A percentile compares a stretch with the other conserved stretches of the same genome.
Conservation (phyloP, 1,140 invertebrate species). For the Diabrotica virgifera region DNA sequence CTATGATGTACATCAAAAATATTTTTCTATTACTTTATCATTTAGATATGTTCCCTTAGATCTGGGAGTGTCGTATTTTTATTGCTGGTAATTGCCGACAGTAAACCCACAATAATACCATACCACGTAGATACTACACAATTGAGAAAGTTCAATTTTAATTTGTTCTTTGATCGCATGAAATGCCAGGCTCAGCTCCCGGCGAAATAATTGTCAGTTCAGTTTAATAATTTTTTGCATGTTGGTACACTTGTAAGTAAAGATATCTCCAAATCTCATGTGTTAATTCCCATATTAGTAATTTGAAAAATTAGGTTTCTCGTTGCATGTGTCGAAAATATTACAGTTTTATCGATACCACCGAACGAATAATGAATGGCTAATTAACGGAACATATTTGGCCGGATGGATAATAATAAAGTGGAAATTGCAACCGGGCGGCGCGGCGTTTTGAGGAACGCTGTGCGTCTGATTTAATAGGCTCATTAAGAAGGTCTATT, state of each 20-base stretch:
- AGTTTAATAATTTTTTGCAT: conserved; percentile 2
- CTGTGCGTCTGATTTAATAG: not conserved
- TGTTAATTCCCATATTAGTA: conserved; percentile 31
- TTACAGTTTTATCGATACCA: conserved; percentile 19
- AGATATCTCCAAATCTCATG: conserved; percentile 29
- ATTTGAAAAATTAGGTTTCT: conserved; percentile 13
- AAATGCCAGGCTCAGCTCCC: not conserved
- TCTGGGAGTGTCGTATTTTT: too few relatives aligned
- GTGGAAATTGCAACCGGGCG: not conserved
- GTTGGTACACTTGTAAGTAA: not conserved
- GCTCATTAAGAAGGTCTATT: too few relatives aligned
- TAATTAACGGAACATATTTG: conserved; percentile 6
- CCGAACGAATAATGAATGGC: not conserved
- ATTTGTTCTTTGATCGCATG: conserved; percentile 2
- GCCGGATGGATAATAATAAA: not conserved
- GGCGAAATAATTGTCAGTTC: not conserved
- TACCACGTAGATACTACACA: too few relatives aligned
- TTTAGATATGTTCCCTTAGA: too few relatives aligned
- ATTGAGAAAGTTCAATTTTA: not conserved
- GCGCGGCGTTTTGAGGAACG: not conserved
- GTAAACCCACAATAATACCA: too few relatives aligned
- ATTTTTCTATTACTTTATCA: too few relatives aligned
- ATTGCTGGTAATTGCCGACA: too few relatives aligned
- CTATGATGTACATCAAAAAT: too few relatives aligned
- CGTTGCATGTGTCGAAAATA: conserved; percentile 23